Evolutionary conservation across 2,888 invertebrate genomes (phyloP).

Genomic region (Eristalis pertinax): DNA sequence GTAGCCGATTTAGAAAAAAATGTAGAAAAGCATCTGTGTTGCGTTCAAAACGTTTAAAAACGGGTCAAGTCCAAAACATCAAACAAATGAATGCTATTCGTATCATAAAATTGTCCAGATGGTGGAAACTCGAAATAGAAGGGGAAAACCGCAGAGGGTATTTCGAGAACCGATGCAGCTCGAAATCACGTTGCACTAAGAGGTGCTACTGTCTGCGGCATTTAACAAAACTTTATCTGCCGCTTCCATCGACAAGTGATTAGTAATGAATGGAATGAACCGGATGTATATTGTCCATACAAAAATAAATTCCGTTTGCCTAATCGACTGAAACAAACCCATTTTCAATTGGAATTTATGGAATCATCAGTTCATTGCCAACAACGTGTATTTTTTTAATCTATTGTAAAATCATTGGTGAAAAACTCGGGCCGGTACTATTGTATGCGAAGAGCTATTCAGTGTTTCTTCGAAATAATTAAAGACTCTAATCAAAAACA

Average conservation of each 20-base stretch:
- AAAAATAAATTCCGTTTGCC: constrained; percentile 27
- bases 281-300: background rate
- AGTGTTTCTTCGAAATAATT: constrained; percentile 28
- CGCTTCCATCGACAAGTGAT: background rate
- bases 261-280: background rate
- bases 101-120: constrained; percentile 21
- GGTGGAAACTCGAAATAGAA: constrained; percentile 9
- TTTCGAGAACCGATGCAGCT: background rate
- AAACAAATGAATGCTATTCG: background rate
- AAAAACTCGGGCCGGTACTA: background rate
- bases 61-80: background rate
- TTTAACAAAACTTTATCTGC: background rate
- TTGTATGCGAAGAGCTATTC: constrained; percentile 10
- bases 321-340: constrained; percentile 6
- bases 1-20: background rate
- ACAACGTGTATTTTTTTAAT: background rate
- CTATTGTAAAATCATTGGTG: background rate
- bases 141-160: background rate
- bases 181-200: constrained; percentile 6
- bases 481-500: constrained; percentile 52
- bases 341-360: constrained; percentile 38
- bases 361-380: constrained; percentile 20
- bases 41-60: background rate
- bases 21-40: background rate
- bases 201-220: background rate